Evolutionary conservation across 2,888 invertebrate species (phyloP).

Genomic region (Cataglyphis altisquamis): DNA sequence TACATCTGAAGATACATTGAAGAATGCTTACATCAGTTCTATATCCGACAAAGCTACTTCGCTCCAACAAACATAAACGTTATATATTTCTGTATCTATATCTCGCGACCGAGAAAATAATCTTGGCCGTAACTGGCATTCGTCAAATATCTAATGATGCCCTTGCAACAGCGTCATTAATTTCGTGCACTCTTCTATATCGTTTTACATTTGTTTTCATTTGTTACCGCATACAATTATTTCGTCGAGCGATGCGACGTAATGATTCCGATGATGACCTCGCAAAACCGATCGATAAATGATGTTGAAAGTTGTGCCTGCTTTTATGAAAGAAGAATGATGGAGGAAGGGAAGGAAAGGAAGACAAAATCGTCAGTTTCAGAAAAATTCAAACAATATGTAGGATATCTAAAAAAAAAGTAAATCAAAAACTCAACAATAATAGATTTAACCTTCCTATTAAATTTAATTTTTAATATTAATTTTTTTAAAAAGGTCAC

Average conservation of each 20-base stretch:
- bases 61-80: neutral
- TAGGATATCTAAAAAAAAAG: neutral
- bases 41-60: slow-evolving; percentile 11
- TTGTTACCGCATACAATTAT: slow-evolving; percentile 30
- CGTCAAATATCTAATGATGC: slow-evolving; percentile 9
- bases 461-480: neutral
- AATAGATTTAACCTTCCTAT: neutral
- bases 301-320: neutral
- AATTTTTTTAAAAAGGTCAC: neutral
- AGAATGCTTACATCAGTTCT: slow-evolving; percentile 41
- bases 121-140: slow-evolving; percentile 55
- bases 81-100: neutral
- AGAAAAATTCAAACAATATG: neutral
- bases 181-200: neutral
- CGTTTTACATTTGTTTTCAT: neutral
- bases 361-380: neutral
- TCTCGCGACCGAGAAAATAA: slow-evolving; percentile 58
- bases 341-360: neutral
- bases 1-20: slow-evolving; percentile 14
- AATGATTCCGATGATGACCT: neutral
- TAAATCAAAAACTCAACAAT: neutral
- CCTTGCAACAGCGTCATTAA: slow-evolving; percentile 51
- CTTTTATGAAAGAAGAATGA: neutral
- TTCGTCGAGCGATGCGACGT: neutral
- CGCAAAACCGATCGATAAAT: slow-evolving; percentile 40